Evolutionary conservation across 1,140 invertebrate genomes (phyloP).

Genomic region (Papilio xuthus): DNA sequence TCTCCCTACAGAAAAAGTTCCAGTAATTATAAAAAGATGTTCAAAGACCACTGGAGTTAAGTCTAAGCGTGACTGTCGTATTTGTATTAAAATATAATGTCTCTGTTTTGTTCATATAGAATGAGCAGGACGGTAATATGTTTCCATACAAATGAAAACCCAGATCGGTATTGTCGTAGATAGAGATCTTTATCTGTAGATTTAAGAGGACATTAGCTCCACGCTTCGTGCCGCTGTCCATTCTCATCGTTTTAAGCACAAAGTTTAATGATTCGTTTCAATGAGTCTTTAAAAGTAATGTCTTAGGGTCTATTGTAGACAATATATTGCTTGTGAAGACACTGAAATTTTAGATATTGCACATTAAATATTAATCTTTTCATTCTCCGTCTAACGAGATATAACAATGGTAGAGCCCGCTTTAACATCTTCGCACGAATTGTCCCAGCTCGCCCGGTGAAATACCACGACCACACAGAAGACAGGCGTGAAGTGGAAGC

Average conservation of each 20-base stretch:
- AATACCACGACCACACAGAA: too few species aligned
- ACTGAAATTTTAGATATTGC: constrained; percentile 7
- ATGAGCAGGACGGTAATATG: neutral
- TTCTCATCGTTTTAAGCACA: constrained; percentile 23
- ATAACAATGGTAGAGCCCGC: too few species aligned
- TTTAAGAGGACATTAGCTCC: constrained; percentile 11
- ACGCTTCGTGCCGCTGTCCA: constrained; percentile 7
- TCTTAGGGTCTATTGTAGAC: constrained; percentile 1
- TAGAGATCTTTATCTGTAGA: constrained; percentile 1
- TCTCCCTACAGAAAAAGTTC: neutral
- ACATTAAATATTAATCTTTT: neutral
- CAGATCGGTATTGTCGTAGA: neutral
- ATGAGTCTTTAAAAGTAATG: constrained; percentile 25
- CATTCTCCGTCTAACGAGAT: too few species aligned
- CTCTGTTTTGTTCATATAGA: neutral
- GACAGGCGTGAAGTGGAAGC: too few species aligned
- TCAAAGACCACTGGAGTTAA: neutral
- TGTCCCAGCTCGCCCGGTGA: too few species aligned
- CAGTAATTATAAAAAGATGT: constrained; percentile 13
- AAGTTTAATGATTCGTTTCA: constrained; percentile 23
- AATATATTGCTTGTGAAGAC: constrained; percentile 1
- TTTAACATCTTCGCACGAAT: too few species aligned
- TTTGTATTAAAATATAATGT: neutral
- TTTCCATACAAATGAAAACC: neutral
- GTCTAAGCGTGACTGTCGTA: neutral